Evolutionary conservation across 2,113 vertebrate genomes (phyloP), one percentile per base, ranked within the genome.

Genomic region (Callipepla californica): DNA sequence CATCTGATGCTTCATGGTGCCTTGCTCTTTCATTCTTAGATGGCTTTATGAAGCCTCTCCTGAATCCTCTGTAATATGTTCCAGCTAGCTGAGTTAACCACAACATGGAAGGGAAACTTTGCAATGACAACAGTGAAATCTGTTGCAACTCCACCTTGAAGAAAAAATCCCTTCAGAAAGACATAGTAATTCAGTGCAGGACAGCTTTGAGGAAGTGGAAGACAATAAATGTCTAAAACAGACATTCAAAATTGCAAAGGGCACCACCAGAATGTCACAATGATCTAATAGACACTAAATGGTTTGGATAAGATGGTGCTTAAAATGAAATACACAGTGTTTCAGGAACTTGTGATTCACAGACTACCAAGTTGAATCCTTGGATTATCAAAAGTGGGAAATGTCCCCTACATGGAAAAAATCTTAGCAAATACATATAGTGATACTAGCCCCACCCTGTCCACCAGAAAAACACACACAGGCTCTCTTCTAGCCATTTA

Each of bases 1-100:
- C 98, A 98, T 83, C 97, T 98, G 73, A 92, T 97, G 10, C 4
- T 95, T 98, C 70, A 96, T 97, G 74, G 97, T 97, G 55, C 96
- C 98, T 40, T 40, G 40, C 40, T 61, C 87, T 98, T 62, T 96
- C 98, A 23, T 97, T 98, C 88, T 97, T 97, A 3, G 98, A 98
- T 42, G 97, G 97, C 15, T 96, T 98, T 50, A 97, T 98, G 94
- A 99, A 99, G 97, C 51, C 34, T 69, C 15, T 34, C 21, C 61
- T 50, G 28, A 28, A 34, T 32, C 1, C 5, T 19, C 5, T 22
- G 26, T 16, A 17, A 16, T 6, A 15, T 0, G 2, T 66, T 75
- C 21, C 47, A 75, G 19, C 17, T n/a, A 5, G 4, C 57, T 65
- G 66, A 57, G 13, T 13, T 69, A 72, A 6, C 11, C 32, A 38